phyloP scores from a whole-genome alignment of 2,113 vertebrate genomes.

The Pao palembangensis region DNA sequence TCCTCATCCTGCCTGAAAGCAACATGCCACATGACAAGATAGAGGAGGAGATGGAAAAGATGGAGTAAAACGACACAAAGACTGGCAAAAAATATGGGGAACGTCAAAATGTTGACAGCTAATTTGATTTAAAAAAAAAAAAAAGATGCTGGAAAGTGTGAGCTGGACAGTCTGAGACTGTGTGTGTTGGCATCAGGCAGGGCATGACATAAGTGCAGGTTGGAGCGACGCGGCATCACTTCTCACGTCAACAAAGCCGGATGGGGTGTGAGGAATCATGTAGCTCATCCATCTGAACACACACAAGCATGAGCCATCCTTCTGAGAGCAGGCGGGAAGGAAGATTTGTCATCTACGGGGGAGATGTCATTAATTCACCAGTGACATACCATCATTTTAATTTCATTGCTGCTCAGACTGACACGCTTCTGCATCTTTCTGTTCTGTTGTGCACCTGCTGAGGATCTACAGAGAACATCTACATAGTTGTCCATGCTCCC shows the following conservation, averaged over 20 bases:
- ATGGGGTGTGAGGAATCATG: conserved; percentile 51
- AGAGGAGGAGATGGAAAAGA: conserved; percentile 2
- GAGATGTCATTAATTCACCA: conserved; percentile 42
- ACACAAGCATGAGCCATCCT: conserved; percentile 13
- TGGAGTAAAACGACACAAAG: conserved; percentile 9
- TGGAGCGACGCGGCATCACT: conserved; percentile 45
- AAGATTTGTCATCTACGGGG: conserved; percentile 47
- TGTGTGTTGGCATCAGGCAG: conserved; percentile 20
- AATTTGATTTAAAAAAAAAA: conserved; percentile 43
- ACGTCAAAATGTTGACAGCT: conserved; percentile 13
- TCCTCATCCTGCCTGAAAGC: conserved; percentile 55
- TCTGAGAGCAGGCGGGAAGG: conserved; percentile 1
- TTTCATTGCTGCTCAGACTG: conserved; percentile 35
- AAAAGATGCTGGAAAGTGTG: conserved; percentile 17
- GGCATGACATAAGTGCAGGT: conserved; percentile 35
- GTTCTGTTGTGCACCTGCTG: conserved; percentile 23
- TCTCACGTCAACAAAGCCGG: conserved; percentile 62
- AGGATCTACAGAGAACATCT: conserved; percentile 32
- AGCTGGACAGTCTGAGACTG: conserved; percentile 18
- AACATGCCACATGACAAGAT: conserved; percentile 18
- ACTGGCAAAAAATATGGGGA: not conserved
- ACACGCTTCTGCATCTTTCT: conserved; percentile 14
- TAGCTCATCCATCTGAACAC: conserved; percentile 50
- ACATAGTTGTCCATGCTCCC: conserved; percentile 44
- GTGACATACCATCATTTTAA: conserved; percentile 42